Conservation (phyloP, 2,113 vertebrate species). For the Lepus americanus region DNA sequence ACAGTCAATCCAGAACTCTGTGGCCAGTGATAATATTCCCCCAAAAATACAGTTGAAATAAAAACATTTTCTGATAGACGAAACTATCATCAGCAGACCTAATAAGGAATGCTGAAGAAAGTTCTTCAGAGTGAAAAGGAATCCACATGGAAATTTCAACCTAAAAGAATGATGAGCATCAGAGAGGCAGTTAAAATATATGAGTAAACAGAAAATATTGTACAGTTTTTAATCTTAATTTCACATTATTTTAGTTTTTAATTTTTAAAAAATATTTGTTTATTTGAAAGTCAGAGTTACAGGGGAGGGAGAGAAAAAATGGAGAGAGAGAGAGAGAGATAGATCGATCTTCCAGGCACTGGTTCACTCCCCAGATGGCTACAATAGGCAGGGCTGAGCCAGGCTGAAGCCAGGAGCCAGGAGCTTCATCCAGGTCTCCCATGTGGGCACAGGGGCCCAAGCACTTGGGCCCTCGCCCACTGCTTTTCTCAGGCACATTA, state of each 20-base stretch:
- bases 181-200: background rate
- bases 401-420: too few relatives aligned
- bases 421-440: too few relatives aligned
- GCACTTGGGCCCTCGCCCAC: too few relatives aligned
- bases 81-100: background rate
- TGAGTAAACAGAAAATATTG: background rate
- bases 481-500: too few relatives aligned
- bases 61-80: background rate
- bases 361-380: too few relatives aligned
- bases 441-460: too few relatives aligned
- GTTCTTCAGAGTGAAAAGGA: background rate
- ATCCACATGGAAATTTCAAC: constrained; percentile 17
- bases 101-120: background rate
- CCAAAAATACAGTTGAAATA: background rate
- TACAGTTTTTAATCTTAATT: background rate
- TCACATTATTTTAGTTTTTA: too few relatives aligned
- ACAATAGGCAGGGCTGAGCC: too few relatives aligned
- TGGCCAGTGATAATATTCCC: background rate
- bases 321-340: too few relatives aligned
- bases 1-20: background rate
- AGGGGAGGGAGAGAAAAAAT: too few relatives aligned
- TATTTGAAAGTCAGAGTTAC: too few relatives aligned
- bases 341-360: too few relatives aligned
- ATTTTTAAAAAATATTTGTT: background rate
- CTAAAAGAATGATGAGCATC: background rate